phyloP scores from a whole-genome alignment of 2,113 vertebrate genomes.

The Oncorhynchus keta region DNA sequence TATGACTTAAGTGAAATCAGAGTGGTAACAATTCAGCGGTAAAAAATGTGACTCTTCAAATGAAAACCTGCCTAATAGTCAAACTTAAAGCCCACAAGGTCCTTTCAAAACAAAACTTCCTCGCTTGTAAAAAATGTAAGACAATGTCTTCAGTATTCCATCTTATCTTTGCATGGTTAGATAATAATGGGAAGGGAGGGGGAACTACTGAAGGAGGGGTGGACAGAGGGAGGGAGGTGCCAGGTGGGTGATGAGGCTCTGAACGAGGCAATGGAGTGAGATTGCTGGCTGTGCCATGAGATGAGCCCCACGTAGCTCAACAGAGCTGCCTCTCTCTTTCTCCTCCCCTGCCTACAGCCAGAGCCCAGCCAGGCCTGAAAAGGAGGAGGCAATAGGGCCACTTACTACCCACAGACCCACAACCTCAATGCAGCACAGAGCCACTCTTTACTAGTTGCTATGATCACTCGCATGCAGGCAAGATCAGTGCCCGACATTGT shows the following conservation, averaged over 20 bases:
- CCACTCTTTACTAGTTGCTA: slow-evolving; percentile 1
- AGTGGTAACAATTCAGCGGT: background rate
- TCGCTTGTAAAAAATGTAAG: too few relatives aligned
- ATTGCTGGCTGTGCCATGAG: slow-evolving; percentile 25
- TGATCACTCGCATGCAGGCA: background rate
- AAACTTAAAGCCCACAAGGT: too few relatives aligned
- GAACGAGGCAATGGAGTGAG: slow-evolving; percentile 37
- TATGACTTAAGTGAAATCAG: background rate
- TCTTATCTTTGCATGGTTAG: slow-evolving; percentile 34
- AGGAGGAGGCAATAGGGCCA: slow-evolving; percentile 28
- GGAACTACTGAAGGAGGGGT: background rate
- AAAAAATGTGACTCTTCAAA: background rate
- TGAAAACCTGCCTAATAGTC: too few relatives aligned
- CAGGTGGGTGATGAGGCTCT: slow-evolving; percentile 27
- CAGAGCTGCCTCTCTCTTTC: slow-evolving; percentile 3
- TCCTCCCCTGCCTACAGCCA: background rate
- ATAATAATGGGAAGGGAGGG: slow-evolving; percentile 27
- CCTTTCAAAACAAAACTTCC: too few relatives aligned
- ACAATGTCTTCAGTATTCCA: too few relatives aligned
- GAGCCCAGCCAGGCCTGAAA: background rate
- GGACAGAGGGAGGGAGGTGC: background rate
- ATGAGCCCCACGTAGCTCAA: slow-evolving; percentile 28
- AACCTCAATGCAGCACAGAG: slow-evolving; percentile 35
- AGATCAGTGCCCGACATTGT: background rate
- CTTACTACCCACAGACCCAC: slow-evolving; percentile 37